These are phyloP conservation scores for Grus americana DNA, from an alignment of 2,113 vertebrate species.

Conservation along the genomic window DNA sequence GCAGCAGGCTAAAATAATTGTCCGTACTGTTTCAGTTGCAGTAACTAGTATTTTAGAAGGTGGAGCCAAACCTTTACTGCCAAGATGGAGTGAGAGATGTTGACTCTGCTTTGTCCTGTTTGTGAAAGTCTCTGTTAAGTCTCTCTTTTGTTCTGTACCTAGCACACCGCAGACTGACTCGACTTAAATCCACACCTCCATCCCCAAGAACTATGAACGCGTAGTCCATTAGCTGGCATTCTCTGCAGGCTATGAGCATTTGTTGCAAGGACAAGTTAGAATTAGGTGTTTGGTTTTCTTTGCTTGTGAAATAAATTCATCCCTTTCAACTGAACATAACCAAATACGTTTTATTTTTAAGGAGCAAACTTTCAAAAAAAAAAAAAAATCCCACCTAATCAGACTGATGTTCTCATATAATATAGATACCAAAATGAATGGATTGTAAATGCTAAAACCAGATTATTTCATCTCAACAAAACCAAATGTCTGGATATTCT, in stretches of 20 bases:
- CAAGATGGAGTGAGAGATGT: neutral
- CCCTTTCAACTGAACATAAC: neutral
- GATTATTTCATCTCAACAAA: neutral
- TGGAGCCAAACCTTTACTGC: neutral
- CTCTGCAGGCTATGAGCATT: neutral
- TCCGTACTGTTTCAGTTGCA: neutral
- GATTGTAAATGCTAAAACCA: neutral
- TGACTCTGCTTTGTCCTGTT: neutral
- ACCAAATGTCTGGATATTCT: neutral
- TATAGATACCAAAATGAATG: neutral
- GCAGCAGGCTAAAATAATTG: neutral
- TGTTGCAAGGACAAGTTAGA: neutral
- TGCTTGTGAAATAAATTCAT: neutral
- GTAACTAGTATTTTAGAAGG: neutral
- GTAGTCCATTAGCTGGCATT: neutral
- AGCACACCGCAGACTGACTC: neutral
- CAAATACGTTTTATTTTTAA: neutral
- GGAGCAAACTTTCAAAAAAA: neutral
- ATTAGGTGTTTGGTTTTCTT: neutral
- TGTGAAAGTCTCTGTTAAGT: neutral
- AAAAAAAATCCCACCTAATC: neutral
- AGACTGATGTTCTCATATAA: neutral
- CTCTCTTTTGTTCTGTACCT: neutral
- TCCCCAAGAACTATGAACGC: accelerated
- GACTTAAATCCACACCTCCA: neutral